A percentile compares a stretch with the other conserved stretches of the same genome.
These are phyloP conservation scores for Sander vitreus DNA, from an alignment of 2,113 vertebrate species.

Conservation along the genomic window DNA sequence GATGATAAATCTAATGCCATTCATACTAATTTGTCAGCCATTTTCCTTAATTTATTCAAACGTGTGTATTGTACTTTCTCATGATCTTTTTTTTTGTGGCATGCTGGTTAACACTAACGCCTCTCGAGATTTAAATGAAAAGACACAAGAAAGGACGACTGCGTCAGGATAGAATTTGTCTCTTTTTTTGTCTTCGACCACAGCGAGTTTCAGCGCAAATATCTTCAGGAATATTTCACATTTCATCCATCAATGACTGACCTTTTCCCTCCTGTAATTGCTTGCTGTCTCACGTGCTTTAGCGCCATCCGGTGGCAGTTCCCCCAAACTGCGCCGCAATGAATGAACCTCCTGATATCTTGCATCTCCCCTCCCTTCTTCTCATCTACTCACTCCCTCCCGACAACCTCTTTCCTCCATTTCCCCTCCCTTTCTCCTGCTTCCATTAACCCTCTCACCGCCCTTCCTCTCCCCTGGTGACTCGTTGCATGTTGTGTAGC, in stretches of 20 bases:
- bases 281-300: constrained; percentile 62
- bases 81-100: constrained; percentile 40
- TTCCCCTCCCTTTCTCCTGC: constrained; percentile 34
- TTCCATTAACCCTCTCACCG: constrained; percentile 69
- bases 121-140: neutral
- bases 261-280: constrained; percentile 52
- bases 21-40: constrained; percentile 74
- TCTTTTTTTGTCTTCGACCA: constrained; percentile 7
- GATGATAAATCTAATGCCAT: constrained; percentile 53
- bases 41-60: constrained; percentile 26
- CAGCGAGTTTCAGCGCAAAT: constrained; percentile 24
- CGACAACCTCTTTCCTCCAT: neutral
- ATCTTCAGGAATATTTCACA: constrained; percentile 8
- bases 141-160: neutral
- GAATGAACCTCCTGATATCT: constrained; percentile 46
- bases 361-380: constrained; percentile 4
- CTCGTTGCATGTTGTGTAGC: constrained; percentile 80
- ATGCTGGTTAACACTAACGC: constrained; percentile 69
- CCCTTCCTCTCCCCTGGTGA: constrained; percentile 72
- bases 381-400: constrained; percentile 23
- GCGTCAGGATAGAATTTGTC: constrained; percentile 20
- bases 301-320: constrained; percentile 61
- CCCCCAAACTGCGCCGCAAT: constrained; percentile 12
- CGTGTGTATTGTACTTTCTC: constrained; percentile 55
- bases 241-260: constrained; percentile 49